phyloP scores from a whole-genome alignment of 2,888 invertebrate genomes.

The Callyntrura sp. region DNA sequence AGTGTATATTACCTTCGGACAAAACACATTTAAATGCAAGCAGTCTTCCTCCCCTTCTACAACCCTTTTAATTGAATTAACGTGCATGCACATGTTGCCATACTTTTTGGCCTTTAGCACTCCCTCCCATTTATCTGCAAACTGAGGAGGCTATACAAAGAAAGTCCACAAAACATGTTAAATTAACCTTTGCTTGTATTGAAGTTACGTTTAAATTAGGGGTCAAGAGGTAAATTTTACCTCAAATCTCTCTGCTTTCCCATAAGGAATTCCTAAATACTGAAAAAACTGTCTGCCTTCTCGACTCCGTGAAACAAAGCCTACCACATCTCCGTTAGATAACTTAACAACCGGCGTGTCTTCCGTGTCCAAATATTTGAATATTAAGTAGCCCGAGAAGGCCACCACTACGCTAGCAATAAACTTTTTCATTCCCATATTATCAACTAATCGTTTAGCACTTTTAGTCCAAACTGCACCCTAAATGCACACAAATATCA shows the following conservation, averaged over 20 bases:
- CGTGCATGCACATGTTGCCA: conserved; percentile 79
- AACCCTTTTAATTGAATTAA: conserved; percentile 73
- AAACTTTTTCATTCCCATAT: not conserved
- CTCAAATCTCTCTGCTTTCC: conserved; percentile 63
- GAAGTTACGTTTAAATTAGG: too few relatives aligned
- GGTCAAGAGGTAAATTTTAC: too few relatives aligned
- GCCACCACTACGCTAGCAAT: conserved; percentile 37
- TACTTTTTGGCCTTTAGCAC: conserved; percentile 68
- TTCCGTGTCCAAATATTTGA: conserved; percentile 29
- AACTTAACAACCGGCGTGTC: conserved; percentile 61
- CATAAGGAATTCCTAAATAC: conserved; percentile 72
- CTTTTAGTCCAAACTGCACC: too few relatives aligned
- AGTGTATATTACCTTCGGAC: conserved; percentile 74
- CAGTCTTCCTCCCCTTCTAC: conserved; percentile 80
- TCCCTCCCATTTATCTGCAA: conserved; percentile 77
- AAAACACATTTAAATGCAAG: conserved; percentile 78
- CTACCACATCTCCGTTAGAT: conserved; percentile 63
- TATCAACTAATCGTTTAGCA: not conserved
- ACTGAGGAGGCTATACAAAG: conserved; percentile 69
- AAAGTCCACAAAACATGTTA: too few relatives aligned
- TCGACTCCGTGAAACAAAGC: conserved; percentile 63
- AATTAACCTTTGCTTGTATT: too few relatives aligned
- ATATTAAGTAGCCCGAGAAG: conserved; percentile 7
- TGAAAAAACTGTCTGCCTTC: conserved; percentile 67
- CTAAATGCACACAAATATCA: too few relatives aligned